phyloP scores from a whole-genome alignment of 2,797 vertebrate genomes.

The Amniataba percoides region DNA sequence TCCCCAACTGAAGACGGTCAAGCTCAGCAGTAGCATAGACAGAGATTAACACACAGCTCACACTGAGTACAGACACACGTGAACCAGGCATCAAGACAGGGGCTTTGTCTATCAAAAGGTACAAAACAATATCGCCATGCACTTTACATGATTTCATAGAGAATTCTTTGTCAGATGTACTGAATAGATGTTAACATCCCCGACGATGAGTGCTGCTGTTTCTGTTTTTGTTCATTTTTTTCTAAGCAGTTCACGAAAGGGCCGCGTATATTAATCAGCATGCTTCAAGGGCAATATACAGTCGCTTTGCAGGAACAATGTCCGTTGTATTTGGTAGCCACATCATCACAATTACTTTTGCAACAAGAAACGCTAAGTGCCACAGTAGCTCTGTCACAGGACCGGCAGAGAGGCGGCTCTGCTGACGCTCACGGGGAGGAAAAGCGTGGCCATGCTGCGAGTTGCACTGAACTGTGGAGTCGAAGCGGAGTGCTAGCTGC shows the following conservation, averaged over 20 bases:
- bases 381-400: constrained; percentile 58
- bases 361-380: constrained; percentile 64
- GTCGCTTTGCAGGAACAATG: constrained; percentile 75
- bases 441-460: constrained; percentile 62
- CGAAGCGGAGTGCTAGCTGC: constrained; percentile 80
- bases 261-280: constrained; percentile 76
- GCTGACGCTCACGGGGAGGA: constrained; percentile 46
- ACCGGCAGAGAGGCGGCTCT: constrained; percentile 38
- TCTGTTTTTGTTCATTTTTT: constrained; percentile 21
- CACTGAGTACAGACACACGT: constrained; percentile 65
- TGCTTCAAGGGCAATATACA: constrained; percentile 79
- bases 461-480: constrained; percentile 60
- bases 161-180: constrained; percentile 55
- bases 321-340: constrained; percentile 78
- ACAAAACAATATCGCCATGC: constrained; percentile 78
- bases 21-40: constrained; percentile 70
- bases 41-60: constrained; percentile 61
- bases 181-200: constrained; percentile 56
- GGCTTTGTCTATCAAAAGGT: constrained; percentile 68
- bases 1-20: constrained; percentile 64
- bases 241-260: constrained; percentile 46
- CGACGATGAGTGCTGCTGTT: constrained; percentile 41
- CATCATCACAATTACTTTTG: constrained; percentile 78
- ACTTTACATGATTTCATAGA: constrained; percentile 64
- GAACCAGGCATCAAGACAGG: constrained; percentile 72